A percentile compares a stretch with the other conserved stretches of the same genome.
These are phyloP conservation scores for Pollimyrus isidori DNA, from an alignment of 2,113 vertebrate species.

Conservation along the genomic window DNA sequence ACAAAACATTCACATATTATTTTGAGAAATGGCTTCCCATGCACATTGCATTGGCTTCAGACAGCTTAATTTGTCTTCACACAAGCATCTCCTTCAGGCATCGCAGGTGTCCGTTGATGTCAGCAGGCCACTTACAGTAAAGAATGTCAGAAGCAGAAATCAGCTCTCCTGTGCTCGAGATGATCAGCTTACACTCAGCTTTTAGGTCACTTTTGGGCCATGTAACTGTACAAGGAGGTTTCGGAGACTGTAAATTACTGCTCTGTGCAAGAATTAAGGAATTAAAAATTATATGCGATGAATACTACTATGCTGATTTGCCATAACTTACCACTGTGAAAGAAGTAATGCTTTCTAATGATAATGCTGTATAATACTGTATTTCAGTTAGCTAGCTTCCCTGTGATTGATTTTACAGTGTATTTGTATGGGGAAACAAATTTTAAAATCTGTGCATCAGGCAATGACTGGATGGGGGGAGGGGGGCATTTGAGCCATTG, in stretches of 20 bases:
- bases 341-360: neutral
- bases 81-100: neutral
- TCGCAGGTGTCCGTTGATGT: neutral
- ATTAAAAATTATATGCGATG: neutral
- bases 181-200: neutral
- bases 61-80: neutral
- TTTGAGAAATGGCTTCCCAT: neutral
- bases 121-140: neutral
- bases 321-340: neutral
- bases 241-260: neutral
- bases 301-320: neutral
- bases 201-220: neutral
- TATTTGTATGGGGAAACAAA: neutral
- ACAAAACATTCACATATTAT: neutral
- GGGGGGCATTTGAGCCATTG: neutral
- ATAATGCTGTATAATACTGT: neutral
- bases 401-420: neutral
- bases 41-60: neutral
- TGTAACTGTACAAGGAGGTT: neutral
- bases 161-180: neutral
- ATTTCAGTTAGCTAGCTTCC: neutral
- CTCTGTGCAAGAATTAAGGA: neutral
- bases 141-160: neutral
- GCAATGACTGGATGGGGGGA: neutral
- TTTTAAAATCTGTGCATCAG: neutral